Percentiles rank a stretch among this genome's conserved stretches.
Conservation (phyloP, 1,140 invertebrate species). For the Drosophila ercepeae region DNA sequence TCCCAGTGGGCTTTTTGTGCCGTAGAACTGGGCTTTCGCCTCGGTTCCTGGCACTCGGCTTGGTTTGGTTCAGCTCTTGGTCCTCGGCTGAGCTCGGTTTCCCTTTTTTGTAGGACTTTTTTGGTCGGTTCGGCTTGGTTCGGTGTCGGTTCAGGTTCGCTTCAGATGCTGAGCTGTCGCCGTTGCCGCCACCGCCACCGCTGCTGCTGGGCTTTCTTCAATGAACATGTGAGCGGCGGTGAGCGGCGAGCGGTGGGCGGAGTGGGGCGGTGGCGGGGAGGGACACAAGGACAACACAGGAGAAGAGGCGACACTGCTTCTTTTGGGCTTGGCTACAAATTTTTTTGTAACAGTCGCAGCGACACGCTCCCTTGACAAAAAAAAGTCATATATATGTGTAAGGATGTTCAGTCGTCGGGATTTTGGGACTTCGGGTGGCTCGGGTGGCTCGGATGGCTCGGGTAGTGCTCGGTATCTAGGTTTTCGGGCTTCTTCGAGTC, state of each 20-base stretch:
- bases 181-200: slow-evolving; percentile 5
- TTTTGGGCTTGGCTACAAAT: slow-evolving; percentile 63
- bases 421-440: not conserved
- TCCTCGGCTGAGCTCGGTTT: not conserved
- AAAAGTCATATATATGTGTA: not conserved
- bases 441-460: no score
- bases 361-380: slow-evolving; percentile 4
- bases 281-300: slow-evolving; percentile 1
- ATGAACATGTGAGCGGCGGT: slow-evolving; percentile 51
- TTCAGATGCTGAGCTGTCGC: slow-evolving; percentile 16
- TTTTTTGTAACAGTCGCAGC: slow-evolving; percentile 64
- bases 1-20: slow-evolving; percentile 25
- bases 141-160: slow-evolving; percentile 12
- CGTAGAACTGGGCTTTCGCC: slow-evolving; percentile 1
- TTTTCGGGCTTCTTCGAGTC: not conserved
- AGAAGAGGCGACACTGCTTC: slow-evolving; percentile 52
- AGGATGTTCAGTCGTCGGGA: slow-evolving; percentile 9
- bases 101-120: not conserved
- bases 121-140: not conserved
- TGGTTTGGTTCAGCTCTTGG: not conserved
- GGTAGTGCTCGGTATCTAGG: not conserved
- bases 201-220: slow-evolving; percentile 59
- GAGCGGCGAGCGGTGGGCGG: slow-evolving; percentile 3
- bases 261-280: slow-evolving; percentile 3
- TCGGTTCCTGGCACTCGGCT: not conserved